Conservation (phyloP, 2,888 invertebrate species). For the Tiliacea citrago region DNA sequence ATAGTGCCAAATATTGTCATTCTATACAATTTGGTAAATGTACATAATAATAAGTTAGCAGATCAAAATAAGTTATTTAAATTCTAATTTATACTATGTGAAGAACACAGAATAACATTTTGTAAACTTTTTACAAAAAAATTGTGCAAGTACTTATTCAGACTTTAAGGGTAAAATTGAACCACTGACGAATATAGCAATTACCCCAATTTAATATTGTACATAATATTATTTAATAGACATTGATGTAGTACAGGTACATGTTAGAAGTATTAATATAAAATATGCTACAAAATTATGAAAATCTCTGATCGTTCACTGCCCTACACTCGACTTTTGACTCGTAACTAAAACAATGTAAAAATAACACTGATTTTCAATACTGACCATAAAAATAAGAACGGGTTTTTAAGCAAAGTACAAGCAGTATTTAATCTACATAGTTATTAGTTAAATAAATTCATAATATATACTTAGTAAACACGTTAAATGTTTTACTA, state of each 20-base stretch:
- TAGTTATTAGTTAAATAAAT: constrained; percentile 33
- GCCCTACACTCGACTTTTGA: constrained; percentile 55
- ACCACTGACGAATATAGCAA: constrained; percentile 8
- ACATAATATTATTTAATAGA: constrained; percentile 29
- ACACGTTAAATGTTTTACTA: constrained; percentile 50
- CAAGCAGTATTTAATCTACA: constrained; percentile 46
- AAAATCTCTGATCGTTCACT: constrained; percentile 47
- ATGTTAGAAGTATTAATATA: constrained; percentile 15
- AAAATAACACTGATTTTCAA: constrained; percentile 48
- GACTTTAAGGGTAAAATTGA: not conserved
- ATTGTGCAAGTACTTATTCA: constrained; percentile 1
- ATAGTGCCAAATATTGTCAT: constrained; percentile 71
- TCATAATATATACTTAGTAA: constrained; percentile 30
- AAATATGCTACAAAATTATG: not conserved
- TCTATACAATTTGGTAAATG: constrained; percentile 65
- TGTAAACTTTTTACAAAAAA: constrained; percentile 5
- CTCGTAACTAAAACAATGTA: constrained; percentile 57
- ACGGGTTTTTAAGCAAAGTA: constrained; percentile 40
- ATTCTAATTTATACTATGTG: not conserved
- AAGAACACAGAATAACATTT: not conserved
- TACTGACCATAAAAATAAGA: constrained; percentile 33
- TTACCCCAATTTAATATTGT: constrained; percentile 20
- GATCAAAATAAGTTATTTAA: constrained; percentile 12
- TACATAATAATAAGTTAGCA: constrained; percentile 33
- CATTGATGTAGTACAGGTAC: constrained; percentile 24